A percentile compares a stretch with the other conserved stretches of the same genome.
Evolutionary conservation across 2,113 vertebrate genomes (phyloP).

Genomic region (Isichthys henryi): DNA sequence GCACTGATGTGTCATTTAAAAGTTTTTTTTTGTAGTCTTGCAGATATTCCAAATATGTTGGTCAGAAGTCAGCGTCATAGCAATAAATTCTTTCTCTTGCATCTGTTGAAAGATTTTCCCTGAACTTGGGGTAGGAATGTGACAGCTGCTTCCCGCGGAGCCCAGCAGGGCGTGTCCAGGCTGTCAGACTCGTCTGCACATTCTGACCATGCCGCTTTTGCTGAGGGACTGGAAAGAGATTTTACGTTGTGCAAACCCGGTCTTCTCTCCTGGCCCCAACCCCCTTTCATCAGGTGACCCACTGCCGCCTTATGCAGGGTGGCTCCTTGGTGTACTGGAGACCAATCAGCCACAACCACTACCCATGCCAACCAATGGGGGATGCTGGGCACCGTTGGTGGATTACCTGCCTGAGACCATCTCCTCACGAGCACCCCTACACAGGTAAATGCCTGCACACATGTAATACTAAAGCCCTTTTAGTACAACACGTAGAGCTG

Average conservation of each 20-base stretch:
- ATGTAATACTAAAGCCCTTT: background rate
- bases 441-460: constrained; percentile 64
- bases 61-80: background rate
- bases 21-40: background rate
- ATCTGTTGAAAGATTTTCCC: background rate
- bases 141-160: background rate
- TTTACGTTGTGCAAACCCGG: background rate
- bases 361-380: constrained; percentile 92
- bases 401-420: constrained; percentile 96
- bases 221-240: background rate
- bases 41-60: background rate
- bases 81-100: background rate
- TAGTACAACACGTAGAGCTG: background rate
- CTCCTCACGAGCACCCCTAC: constrained; percentile 85
- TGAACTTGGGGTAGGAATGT: background rate
- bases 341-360: constrained; percentile 85
- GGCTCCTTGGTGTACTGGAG: constrained; percentile 85
- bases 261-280: background rate
- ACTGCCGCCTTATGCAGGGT: constrained; percentile 85
- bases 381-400: constrained; percentile 94
- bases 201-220: background rate
- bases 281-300: constrained; percentile 69
- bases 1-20: background rate
- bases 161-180: background rate
- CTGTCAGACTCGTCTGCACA: background rate